Evolutionary conservation across 2,888 invertebrate genomes (phyloP).

Genomic region (Cerceris rybyensis): DNA sequence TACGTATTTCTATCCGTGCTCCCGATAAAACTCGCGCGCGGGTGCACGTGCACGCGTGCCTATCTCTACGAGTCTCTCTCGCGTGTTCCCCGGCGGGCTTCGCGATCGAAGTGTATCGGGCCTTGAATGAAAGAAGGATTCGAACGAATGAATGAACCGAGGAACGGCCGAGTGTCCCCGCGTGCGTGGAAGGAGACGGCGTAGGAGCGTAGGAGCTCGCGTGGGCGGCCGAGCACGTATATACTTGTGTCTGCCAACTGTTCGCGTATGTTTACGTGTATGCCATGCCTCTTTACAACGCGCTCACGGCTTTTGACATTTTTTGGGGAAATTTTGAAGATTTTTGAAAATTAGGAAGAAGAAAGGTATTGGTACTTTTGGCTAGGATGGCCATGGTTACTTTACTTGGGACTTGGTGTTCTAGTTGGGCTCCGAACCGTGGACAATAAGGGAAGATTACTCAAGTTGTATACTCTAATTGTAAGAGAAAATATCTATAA

Average conservation of each 20-base stretch:
- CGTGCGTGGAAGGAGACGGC: slow-evolving; percentile 36
- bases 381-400: too few species aligned
- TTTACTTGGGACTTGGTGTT: too few species aligned
- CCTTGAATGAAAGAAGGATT: slow-evolving; percentile 73
- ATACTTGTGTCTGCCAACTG: slow-evolving; percentile 1
- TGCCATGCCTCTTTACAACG: background rate
- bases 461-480: too few species aligned
- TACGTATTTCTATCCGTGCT: slow-evolving; percentile 12
- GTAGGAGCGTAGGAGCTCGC: slow-evolving; percentile 50
- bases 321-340: too few species aligned
- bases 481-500: too few species aligned
- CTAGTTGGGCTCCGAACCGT: too few species aligned
- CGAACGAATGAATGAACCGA: slow-evolving; percentile 69
- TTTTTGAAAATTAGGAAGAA: too few species aligned
- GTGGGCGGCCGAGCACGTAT: slow-evolving; percentile 62
- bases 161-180: slow-evolving; percentile 41
- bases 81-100: slow-evolving; percentile 35
- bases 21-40: slow-evolving; percentile 8
- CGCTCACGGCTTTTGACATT: background rate
- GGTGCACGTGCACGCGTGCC: slow-evolving; percentile 38
- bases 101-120: slow-evolving; percentile 70
- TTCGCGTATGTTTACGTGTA: background rate
- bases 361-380: too few species aligned
- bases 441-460: too few species aligned
- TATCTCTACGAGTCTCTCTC: slow-evolving; percentile 40